These are phyloP conservation scores for Blera fallax DNA, from an alignment of 2,888 invertebrate genomes.

Conservation along the genomic window DNA sequence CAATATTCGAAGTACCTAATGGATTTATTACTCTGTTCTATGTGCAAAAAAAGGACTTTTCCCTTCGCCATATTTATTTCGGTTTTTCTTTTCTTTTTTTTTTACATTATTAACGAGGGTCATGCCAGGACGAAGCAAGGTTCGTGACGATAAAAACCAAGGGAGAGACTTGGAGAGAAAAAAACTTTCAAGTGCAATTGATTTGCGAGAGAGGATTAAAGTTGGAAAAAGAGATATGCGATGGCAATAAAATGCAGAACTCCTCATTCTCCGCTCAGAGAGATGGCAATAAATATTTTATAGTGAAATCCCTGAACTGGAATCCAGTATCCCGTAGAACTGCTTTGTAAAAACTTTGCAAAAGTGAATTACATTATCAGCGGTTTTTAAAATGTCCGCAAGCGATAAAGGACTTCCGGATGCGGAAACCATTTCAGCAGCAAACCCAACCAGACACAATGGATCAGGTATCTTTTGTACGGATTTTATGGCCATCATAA, in stretches of 20 bases:
- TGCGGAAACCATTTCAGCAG: background rate
- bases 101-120: background rate
- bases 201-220: slow-evolving; percentile 22
- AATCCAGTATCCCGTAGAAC: background rate
- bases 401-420: slow-evolving; percentile 6
- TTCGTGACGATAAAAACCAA: background rate
- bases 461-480: slow-evolving; percentile 7
- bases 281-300: background rate
- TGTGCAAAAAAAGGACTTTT: background rate
- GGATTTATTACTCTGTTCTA: slow-evolving; percentile 48
- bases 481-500: background rate
- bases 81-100: too few relatives aligned
- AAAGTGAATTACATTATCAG: slow-evolving; percentile 15
- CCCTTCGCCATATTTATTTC: background rate
- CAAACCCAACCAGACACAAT: background rate
- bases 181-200: slow-evolving; percentile 18
- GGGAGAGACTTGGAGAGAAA: background rate
- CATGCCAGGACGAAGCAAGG: background rate
- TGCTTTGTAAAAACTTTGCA: background rate
- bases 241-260: slow-evolving; percentile 28
- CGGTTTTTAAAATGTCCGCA: slow-evolving; percentile 17
- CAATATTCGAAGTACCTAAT: slow-evolving; percentile 21
- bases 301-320: background rate
- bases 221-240: slow-evolving; percentile 4
- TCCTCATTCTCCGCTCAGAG: background rate